These are phyloP conservation scores for Apamea sordens DNA, from an alignment of 2,888 invertebrate genomes.

Conservation along the genomic window DNA sequence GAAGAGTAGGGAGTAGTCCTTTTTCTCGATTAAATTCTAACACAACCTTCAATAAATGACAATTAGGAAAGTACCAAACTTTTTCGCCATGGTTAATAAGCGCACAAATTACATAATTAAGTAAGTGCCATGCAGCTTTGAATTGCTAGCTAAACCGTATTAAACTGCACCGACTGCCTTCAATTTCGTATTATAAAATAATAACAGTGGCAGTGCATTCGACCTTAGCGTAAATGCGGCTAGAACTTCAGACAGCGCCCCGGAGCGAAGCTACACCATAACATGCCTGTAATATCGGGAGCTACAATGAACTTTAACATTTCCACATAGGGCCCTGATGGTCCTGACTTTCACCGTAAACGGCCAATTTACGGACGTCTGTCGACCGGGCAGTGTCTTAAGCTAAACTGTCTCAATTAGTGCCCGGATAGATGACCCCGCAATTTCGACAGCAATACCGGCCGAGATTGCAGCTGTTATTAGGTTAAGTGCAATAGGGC, in stretches of 20 bases:
- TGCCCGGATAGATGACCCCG: slow-evolving; percentile 87
- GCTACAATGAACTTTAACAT: slow-evolving; percentile 87
- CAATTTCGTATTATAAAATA: slow-evolving; percentile 53
- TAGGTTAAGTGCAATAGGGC: slow-evolving; percentile 83
- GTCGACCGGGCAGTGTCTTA: slow-evolving; percentile 86
- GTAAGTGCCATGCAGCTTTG: slow-evolving; percentile 39
- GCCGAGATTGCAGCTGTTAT: slow-evolving; percentile 81
- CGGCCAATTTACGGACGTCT: slow-evolving; percentile 88
- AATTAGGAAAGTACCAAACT: slow-evolving; percentile 17
- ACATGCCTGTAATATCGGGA: slow-evolving; percentile 85
- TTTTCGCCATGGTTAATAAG: slow-evolving; percentile 43
- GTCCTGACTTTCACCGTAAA: slow-evolving; percentile 88
- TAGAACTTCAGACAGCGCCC: slow-evolving; percentile 77
- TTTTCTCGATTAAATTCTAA: slow-evolving; percentile 7
- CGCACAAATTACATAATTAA: slow-evolving; percentile 60
- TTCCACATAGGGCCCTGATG: slow-evolving; percentile 82
- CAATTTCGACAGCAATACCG: slow-evolving; percentile 84
- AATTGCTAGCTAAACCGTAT: slow-evolving; percentile 55
- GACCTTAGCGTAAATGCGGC: slow-evolving; percentile 71
- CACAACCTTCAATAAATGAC: slow-evolving; percentile 51
- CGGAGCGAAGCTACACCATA: slow-evolving; percentile 81
- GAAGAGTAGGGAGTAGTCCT: neutral
- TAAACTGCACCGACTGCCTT: slow-evolving; percentile 65
- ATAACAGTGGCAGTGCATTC: slow-evolving; percentile 42
- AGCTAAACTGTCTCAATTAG: slow-evolving; percentile 90